Conservation (phyloP, 2,113 vertebrate species). For the Prunella fulvescens region DNA sequence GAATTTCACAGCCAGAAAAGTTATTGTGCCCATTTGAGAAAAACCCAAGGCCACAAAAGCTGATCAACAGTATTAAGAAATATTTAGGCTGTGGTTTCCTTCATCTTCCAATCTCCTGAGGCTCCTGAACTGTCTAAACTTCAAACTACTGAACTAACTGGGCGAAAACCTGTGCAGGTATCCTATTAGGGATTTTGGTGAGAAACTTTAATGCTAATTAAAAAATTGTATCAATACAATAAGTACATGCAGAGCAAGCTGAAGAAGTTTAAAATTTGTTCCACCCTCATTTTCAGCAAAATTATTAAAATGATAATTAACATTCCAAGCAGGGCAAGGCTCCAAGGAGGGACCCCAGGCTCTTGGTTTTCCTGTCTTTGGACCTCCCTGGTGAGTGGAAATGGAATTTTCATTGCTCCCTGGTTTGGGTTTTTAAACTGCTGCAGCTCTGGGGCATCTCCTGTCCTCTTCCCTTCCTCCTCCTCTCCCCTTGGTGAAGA, state of each 20-base stretch:
- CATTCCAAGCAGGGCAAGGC: background rate
- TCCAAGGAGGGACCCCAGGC: background rate
- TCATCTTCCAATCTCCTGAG: background rate
- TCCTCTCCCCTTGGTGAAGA: background rate
- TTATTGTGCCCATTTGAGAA: background rate
- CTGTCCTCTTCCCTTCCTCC: background rate
- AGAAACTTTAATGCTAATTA: background rate
- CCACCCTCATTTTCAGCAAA: background rate
- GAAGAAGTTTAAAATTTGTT: background rate
- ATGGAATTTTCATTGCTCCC: background rate
- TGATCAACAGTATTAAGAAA: background rate
- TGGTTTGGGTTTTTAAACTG: fast-evolving
- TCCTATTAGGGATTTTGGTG: background rate
- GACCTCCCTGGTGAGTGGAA: background rate
- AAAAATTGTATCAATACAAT: background rate
- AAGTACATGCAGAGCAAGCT: background rate
- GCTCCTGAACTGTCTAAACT: background rate
- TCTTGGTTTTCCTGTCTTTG: background rate
- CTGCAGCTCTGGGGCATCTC: background rate
- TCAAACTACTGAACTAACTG: background rate
- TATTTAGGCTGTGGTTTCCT: background rate
- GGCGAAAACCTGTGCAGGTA: background rate
- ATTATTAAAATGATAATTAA: background rate
- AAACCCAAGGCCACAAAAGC: background rate
- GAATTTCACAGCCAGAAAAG: background rate